phyloP scores from a whole-genome alignment of 2,888 invertebrate genomes.

The Andrena bicolor region DNA sequence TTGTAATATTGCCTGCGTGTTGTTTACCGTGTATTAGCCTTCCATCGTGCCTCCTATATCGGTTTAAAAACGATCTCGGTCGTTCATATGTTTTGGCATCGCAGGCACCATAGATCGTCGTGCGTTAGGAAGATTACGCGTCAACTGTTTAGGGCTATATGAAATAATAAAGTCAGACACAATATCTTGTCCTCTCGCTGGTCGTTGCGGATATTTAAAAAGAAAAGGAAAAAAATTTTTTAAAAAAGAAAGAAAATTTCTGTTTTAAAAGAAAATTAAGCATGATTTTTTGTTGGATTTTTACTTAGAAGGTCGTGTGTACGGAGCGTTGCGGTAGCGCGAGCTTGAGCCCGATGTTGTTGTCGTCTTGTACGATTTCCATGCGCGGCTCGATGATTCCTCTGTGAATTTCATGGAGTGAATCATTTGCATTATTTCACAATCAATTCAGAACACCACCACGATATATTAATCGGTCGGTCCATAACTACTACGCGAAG shows the following conservation, averaged over 20 bases:
- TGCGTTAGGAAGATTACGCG: conserved; percentile 64
- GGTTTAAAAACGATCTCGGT: conserved; percentile 61
- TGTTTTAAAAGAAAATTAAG: conserved; percentile 38
- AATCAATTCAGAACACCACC: conserved; percentile 36
- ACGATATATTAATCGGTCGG: conserved; percentile 28
- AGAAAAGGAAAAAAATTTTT: not conserved
- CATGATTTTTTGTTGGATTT: conserved; percentile 62
- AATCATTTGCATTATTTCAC: conserved; percentile 69
- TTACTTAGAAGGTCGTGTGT: conserved; percentile 87
- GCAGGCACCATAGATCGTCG: conserved; percentile 62
- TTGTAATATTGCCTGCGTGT: conserved; percentile 27
- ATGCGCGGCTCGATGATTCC: conserved; percentile 86
- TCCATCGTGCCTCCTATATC: conserved; percentile 20
- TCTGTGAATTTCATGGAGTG: conserved; percentile 85
- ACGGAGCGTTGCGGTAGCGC: conserved; percentile 87
- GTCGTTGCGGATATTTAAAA: conserved; percentile 28
- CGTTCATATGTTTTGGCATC: conserved; percentile 64
- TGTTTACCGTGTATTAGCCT: conserved; percentile 43
- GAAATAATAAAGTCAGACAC: conserved; percentile 64
- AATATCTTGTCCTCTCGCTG: conserved; percentile 26
- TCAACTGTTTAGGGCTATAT: conserved; percentile 67
- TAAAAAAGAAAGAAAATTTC: not conserved
- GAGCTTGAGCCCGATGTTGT: conserved; percentile 86
- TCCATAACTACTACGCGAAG: conserved; percentile 41
- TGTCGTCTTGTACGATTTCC: conserved; percentile 87